These are phyloP conservation scores for Chrysemys picta DNA, from an alignment of 2,113 vertebrate genomes.

Conservation along the genomic window DNA sequence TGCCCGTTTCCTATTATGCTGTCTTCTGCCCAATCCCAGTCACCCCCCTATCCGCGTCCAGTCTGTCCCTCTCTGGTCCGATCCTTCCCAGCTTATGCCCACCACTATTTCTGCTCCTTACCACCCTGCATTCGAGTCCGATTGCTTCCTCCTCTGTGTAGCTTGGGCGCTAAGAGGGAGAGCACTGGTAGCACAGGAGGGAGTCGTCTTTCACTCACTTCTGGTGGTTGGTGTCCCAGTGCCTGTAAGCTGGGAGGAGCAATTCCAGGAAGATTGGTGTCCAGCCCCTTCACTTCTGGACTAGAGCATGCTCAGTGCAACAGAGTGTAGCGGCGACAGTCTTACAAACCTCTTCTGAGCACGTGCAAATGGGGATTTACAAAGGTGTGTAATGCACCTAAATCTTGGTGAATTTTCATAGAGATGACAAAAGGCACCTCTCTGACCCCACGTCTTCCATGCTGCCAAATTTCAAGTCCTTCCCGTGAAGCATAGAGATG, in stretches of 20 bases:
- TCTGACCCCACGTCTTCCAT: neutral
- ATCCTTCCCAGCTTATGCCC: accelerated
- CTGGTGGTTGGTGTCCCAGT: too few relatives aligned
- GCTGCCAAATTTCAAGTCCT: neutral
- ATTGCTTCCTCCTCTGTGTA: neutral
- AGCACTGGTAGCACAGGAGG: too few relatives aligned
- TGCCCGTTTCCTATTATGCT: neutral
- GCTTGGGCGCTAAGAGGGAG: neutral
- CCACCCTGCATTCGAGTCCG: neutral
- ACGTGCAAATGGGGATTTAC: neutral
- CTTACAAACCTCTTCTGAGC: neutral
- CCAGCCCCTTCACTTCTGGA: neutral
- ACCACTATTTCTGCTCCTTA: neutral
- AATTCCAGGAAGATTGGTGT: neutral
- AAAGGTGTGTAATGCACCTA: neutral
- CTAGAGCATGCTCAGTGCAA: neutral
- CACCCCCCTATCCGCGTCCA: neutral
- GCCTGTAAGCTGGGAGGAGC: neutral
- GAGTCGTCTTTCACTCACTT: neutral
- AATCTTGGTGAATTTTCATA: neutral
- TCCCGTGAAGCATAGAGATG: neutral
- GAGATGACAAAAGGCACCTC: neutral
- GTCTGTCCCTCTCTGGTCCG: accelerated
- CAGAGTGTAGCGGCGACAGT: neutral
- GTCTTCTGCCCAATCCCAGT: neutral